phyloP scores from a whole-genome alignment of 2,888 invertebrate genomes.

The Tenthredo mesomela region DNA sequence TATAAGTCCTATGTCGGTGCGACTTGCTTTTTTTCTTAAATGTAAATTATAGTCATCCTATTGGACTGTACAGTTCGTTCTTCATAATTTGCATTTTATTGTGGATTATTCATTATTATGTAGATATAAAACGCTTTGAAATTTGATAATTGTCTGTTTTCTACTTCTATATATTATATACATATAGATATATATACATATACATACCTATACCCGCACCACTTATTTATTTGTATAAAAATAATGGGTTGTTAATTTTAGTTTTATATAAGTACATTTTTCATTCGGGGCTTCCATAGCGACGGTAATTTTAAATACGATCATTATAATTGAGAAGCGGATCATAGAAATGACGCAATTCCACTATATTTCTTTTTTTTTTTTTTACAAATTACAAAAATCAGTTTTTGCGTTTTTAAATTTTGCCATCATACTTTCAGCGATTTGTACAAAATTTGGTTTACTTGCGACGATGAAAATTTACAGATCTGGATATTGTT shows the following conservation, averaged over 20 bases:
- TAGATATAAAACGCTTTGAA: background rate
- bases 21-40: background rate
- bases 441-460: background rate
- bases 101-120: too few species aligned
- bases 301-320: background rate
- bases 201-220: background rate
- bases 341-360: background rate
- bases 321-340: background rate
- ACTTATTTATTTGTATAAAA: background rate
- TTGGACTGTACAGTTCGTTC: background rate
- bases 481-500: background rate
- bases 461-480: background rate
- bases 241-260: background rate
- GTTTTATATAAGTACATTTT: conserved; percentile 5
- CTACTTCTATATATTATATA: background rate
- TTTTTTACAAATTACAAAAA: background rate
- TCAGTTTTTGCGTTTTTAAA: background rate
- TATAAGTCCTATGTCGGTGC: background rate
- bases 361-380: background rate
- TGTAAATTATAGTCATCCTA: background rate
- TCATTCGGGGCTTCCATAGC: background rate
- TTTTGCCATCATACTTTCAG: background rate
- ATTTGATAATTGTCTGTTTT: background rate
- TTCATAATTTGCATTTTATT: background rate
- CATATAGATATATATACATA: background rate